Evolutionary conservation across 2,888 invertebrate genomes (phyloP).

Genomic region (Gisinianus flammeolus): DNA sequence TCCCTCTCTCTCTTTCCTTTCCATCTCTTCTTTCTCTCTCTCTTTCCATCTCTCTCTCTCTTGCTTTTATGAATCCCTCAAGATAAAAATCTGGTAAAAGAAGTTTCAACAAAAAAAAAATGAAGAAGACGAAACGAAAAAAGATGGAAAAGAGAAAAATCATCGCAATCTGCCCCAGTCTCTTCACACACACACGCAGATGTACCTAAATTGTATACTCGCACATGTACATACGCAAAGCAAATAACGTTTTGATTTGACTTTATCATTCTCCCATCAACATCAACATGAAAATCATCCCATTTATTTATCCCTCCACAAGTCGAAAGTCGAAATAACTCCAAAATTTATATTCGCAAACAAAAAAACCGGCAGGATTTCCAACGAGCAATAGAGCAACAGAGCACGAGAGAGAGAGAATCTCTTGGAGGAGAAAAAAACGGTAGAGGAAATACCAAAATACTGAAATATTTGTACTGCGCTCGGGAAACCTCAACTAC

Average conservation of each 20-base stretch:
- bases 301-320: not conserved
- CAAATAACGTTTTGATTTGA: not conserved
- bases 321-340: not conserved
- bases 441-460: no score
- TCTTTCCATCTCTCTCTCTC: not conserved
- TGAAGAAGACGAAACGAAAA: not conserved
- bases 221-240: not conserved
- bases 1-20: not conserved
- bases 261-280: conserved; percentile 6
- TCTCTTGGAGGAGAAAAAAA: no score
- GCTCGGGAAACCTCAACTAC: no score
- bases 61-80: not conserved
- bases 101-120: not conserved
- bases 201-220: not conserved
- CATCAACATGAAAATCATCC: not conserved
- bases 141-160: not conserved
- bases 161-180: not conserved
- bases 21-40: not conserved
- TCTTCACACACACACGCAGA: no score
- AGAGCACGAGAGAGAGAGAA: not conserved
- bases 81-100: not conserved
- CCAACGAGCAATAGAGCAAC: not conserved
- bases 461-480: no score
- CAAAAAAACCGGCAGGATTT: not conserved
- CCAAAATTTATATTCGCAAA: not conserved